phyloP scores from a whole-genome alignment of 2,888 invertebrate species.

The Eupithecia inturbata region DNA sequence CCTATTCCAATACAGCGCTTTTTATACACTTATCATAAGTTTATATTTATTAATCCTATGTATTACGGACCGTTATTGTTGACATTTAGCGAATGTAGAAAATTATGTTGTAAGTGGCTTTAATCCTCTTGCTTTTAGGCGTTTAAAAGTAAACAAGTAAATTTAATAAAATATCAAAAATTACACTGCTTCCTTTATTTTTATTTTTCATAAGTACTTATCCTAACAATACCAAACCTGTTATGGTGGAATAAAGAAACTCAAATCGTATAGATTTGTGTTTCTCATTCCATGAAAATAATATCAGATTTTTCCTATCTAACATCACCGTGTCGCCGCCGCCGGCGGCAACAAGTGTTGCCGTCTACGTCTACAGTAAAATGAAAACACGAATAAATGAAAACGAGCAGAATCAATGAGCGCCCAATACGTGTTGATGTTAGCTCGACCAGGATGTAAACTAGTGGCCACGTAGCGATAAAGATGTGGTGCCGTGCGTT shows the following conservation, averaged over 20 bases:
- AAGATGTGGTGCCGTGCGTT: constrained; percentile 73
- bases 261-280: too few species aligned
- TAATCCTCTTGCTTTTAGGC: background rate
- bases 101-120: background rate
- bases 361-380: constrained; percentile 18
- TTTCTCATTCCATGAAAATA: background rate
- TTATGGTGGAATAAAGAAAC: background rate
- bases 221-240: background rate
- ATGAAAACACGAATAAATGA: constrained; percentile 30
- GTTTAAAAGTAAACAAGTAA: background rate
- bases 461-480: constrained; percentile 54
- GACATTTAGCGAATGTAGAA: background rate
- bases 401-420: constrained; percentile 20
- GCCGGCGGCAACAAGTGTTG: constrained; percentile 13
- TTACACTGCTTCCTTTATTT: too few species aligned
- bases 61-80: background rate
- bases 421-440: constrained; percentile 23
- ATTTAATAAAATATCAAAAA: background rate
- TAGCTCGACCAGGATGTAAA: constrained; percentile 47
- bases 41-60: background rate
- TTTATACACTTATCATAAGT: background rate
- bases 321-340: background rate
- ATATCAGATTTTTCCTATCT: background rate
- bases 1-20: background rate
- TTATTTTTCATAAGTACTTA: background rate